A percentile compares a stretch with the other conserved stretches of the same genome.
Conservation (phyloP, 2,797 vertebrate genomes). For the Vipera latastei region DNA sequence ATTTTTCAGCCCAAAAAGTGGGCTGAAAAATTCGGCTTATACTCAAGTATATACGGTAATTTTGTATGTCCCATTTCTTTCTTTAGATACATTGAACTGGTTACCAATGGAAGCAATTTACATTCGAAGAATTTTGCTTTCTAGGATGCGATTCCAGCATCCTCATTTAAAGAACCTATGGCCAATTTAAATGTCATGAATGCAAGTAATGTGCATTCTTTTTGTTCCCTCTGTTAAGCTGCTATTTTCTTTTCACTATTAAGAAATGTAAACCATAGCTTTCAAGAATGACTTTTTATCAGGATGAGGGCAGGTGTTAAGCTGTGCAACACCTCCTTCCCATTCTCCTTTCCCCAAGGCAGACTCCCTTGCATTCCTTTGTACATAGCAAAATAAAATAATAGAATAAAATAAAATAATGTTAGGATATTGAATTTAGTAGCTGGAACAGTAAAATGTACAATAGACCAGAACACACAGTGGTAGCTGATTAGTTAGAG, state of each 20-base stretch:
- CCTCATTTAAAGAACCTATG: neutral
- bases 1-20: too few species aligned
- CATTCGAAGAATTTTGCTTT: neutral
- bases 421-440: neutral
- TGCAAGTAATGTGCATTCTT: neutral
- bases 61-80: neutral
- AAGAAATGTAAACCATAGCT: neutral
- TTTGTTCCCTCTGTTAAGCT: neutral
- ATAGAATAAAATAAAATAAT: neutral
- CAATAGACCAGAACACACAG: too few species aligned
- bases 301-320: neutral
- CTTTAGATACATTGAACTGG: neutral
- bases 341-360: neutral
- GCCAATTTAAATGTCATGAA: neutral
- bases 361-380: neutral
- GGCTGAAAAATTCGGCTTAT: too few species aligned
- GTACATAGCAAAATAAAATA: neutral
- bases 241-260: neutral
- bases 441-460: neutral
- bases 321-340: neutral
- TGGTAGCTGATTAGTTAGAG: too few species aligned
- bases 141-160: neutral
- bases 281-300: neutral
- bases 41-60: too few species aligned
- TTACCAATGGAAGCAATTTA: neutral